Evolutionary conservation across 2,113 vertebrate species (phyloP), one percentile per base, ranked within the genome.

Genomic region (Sebastes schlegelii): DNA sequence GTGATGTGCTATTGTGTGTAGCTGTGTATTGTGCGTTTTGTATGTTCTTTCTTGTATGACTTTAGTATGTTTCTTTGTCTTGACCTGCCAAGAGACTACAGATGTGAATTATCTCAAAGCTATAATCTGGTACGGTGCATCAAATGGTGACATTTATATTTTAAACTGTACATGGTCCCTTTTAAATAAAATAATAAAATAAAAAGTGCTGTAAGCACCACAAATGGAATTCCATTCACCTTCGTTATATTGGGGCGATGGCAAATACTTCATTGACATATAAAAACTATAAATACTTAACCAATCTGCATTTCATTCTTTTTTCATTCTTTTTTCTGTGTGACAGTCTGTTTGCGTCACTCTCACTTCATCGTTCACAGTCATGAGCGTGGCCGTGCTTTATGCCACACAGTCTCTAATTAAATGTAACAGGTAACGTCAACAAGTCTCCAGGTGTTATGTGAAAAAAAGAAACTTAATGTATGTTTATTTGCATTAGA

Each of bases 401-500:
- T 55, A 49, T 45, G n/a, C 26, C 11, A 42, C 1, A 1, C 17
- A 23, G 42, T 45, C 58, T 17, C 65, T 85, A 79, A 88, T 80
- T 78, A 16, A 86, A 85, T 74, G 43, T 4, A 89, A 70, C 84
- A 77, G 69, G 46, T 66, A 70, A 80, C 26, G 43, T 84, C 86
- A 73, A 61, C 77, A 73, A 43, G 65, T 82, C 21, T 80, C 76
- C 79, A 88, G 79, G 71, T 91, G 88, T 78, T 63, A 14, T 63
- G 71, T 42, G 45, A 72, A 77, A 74, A n/a, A 3, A 61, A 49
- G 65, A 71, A 70, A 48, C 8, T 34, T 10, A 26, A 73, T 49
- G 62, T 52, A 51, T 71, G 82, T 84, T 72, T 84, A 85, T 91
- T 85, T 85, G 46, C 63, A 61, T 77, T 63, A 55, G 26, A 83